Evolutionary conservation across 1,140 invertebrate genomes (phyloP).

Genomic region (Cydia strobilella): DNA sequence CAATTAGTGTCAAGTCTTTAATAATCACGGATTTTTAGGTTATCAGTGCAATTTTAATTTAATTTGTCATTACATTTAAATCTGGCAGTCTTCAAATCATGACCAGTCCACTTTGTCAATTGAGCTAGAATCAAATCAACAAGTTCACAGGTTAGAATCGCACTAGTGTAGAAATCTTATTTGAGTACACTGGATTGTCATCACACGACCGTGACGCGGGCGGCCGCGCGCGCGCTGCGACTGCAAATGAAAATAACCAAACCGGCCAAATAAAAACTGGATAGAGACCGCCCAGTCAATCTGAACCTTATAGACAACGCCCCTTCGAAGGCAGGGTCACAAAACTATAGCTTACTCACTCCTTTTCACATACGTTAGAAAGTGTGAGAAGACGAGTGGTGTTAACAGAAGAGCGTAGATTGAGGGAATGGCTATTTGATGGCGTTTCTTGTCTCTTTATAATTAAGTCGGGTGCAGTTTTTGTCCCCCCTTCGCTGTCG

Average conservation of each 20-base stretch:
- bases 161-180: constrained; percentile 2
- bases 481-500: constrained; percentile 49
- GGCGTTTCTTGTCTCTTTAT: constrained; percentile 79
- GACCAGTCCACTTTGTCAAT: neutral
- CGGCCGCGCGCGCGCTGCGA: constrained; percentile 59
- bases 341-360: constrained; percentile 52
- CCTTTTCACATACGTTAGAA: constrained; percentile 38
- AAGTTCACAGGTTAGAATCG: constrained; percentile 35
- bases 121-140: constrained; percentile 37
- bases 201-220: constrained; percentile 41
- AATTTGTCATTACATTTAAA: too few species aligned
- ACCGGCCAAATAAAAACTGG: constrained; percentile 61
- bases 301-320: constrained; percentile 76
- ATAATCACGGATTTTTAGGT: too few species aligned
- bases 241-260: constrained; percentile 72
- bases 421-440: constrained; percentile 79
- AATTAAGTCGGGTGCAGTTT: constrained; percentile 79
- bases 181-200: constrained; percentile 35
- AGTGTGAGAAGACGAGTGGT: constrained; percentile 54
- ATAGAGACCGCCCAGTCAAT: constrained; percentile 79
- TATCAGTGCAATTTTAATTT: too few species aligned
- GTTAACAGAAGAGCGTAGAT: constrained; percentile 77
- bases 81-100: too few species aligned
- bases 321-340: constrained; percentile 46
- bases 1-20: too few species aligned